phyloP scores from a whole-genome alignment of 2,888 invertebrate genomes.

The Melinopterus prodromus region DNA sequence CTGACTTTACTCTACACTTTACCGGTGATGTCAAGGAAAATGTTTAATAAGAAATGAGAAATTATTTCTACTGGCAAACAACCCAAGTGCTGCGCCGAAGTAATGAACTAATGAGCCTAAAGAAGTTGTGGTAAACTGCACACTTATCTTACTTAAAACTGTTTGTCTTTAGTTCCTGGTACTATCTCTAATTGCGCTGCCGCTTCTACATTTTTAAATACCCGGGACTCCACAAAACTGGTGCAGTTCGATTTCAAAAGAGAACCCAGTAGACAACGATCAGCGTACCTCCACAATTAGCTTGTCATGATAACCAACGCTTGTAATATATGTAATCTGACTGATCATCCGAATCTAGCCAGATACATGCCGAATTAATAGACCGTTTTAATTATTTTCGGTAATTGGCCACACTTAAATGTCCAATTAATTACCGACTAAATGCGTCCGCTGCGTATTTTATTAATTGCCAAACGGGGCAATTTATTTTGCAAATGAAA shows the following conservation, averaged over 20 bases:
- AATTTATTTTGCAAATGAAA: not conserved
- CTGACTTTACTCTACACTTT: not conserved
- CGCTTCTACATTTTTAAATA: not conserved
- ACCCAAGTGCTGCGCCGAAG: not conserved
- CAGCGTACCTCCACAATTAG: not conserved
- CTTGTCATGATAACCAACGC: not conserved
- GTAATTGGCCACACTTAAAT: not conserved
- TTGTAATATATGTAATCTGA: not conserved
- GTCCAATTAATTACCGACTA: not conserved
- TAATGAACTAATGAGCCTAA: not conserved
- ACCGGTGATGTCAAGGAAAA: not conserved
- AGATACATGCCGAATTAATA: not conserved
- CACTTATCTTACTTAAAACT: not conserved
- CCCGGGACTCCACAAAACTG: not conserved
- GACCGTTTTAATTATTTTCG: constrained; percentile 4
- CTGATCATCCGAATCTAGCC: not conserved
- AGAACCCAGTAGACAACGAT: not conserved
- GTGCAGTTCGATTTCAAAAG: not conserved
- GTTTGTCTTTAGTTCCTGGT: not conserved
- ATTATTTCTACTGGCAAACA: not conserved
- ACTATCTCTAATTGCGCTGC: not conserved
- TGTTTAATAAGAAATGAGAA: not conserved
- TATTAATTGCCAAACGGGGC: not conserved
- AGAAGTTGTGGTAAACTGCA: not conserved
- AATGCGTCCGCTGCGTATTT: not conserved